Evolutionary conservation across 53 echinoderm and acorn worm genomes (phyloP).

Genomic region (Arbacia lixula): DNA sequence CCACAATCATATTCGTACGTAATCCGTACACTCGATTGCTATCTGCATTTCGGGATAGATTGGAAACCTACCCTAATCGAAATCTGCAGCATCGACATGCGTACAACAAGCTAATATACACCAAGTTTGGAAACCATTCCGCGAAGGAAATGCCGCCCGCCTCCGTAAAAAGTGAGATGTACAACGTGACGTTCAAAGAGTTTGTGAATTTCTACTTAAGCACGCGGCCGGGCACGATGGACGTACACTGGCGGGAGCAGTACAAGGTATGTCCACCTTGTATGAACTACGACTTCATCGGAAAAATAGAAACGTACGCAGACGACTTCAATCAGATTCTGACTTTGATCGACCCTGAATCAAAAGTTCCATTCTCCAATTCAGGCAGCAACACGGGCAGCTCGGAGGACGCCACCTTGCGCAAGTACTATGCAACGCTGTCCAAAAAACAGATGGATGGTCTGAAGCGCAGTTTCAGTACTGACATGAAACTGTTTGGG

Average conservation of each 20-base stretch:
- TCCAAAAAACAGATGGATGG: not conserved
- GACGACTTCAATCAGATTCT: conserved; percentile 26
- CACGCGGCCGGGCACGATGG: not conserved
- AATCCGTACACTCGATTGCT: conserved; percentile 41
- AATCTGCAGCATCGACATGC: not conserved
- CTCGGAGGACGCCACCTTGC: conserved; percentile 13
- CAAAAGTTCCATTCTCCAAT: not conserved
- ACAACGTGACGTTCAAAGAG: conserved; percentile 41
- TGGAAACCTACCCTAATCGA: conserved; percentile 53
- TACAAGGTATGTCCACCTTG: conserved; percentile 54
- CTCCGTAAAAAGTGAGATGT: not conserved
- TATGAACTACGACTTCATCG: conserved; percentile 44
- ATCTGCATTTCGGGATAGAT: conserved; percentile 51
- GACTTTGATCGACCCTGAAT: not conserved
- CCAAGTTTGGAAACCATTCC: conserved; percentile 35
- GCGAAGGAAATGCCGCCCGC: not conserved
- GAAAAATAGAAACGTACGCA: conserved; percentile 43
- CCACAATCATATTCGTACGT: conserved; percentile 38
- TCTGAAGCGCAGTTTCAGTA: not conserved
- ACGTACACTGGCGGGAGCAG: conserved; percentile 57
- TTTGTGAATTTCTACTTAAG: conserved; percentile 40
- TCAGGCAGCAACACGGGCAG: conserved; percentile 4
- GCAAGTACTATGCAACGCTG: conserved; percentile 35
- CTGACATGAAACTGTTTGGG: conserved; percentile 27
- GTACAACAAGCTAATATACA: conserved; percentile 15